phyloP scores from a whole-genome alignment of 2,113 vertebrate genomes.

The Euleptes europaea region DNA sequence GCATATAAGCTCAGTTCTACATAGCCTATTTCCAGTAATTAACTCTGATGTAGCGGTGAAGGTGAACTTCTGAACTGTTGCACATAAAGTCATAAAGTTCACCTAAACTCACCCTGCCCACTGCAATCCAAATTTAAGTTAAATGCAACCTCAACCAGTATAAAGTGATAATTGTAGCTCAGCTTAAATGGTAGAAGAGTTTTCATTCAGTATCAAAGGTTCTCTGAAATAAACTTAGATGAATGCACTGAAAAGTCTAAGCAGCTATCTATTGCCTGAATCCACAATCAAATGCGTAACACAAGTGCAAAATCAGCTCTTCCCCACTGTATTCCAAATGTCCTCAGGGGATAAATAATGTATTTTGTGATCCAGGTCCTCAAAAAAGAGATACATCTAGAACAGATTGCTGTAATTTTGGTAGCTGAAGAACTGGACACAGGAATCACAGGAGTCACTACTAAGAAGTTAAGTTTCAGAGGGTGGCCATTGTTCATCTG shows the following conservation, averaged over 20 bases:
- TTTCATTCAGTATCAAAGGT: neutral
- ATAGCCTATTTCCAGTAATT: neutral
- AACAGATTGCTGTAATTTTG: too few species aligned
- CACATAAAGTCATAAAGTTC: neutral
- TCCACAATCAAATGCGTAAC: neutral
- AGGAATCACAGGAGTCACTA: neutral
- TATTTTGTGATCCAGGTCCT: too few species aligned
- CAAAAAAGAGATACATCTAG: too few species aligned
- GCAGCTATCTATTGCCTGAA: neutral
- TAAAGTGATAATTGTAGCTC: neutral
- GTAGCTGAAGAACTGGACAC: too few species aligned
- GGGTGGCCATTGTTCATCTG: too few species aligned
- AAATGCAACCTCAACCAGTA: neutral
- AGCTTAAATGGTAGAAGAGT: neutral
- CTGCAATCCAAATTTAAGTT: neutral
- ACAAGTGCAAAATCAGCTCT: neutral
- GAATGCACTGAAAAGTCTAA: too few species aligned
- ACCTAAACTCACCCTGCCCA: too few species aligned
- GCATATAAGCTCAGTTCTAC: too few species aligned
- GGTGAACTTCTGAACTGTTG: neutral
- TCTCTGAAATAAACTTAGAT: neutral
- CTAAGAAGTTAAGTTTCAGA: too few species aligned
- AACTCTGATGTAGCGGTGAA: neutral
- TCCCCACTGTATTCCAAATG: neutral
- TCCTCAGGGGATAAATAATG: neutral